Evolutionary conservation across 2,113 vertebrate species (phyloP).

Genomic region (Phrynocephalus versicolor): DNA sequence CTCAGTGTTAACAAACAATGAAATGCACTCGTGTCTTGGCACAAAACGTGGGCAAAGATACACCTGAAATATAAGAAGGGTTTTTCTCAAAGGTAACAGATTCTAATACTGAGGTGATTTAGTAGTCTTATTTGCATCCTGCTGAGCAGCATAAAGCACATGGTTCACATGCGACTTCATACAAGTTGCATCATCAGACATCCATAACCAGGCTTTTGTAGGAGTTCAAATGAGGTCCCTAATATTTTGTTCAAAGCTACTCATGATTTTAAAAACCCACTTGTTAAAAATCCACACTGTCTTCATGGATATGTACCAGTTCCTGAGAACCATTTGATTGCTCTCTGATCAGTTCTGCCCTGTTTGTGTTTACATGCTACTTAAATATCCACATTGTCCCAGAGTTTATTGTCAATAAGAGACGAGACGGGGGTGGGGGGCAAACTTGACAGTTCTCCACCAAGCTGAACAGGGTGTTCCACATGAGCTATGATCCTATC

Average conservation of each 20-base stretch:
- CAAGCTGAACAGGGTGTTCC: conserved; percentile 52
- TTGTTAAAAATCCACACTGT: background rate
- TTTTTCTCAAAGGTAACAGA: conserved; percentile 53
- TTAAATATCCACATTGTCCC: conserved; percentile 46
- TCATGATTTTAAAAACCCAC: conserved; percentile 46
- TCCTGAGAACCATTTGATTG: conserved; percentile 45
- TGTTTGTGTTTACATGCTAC: conserved; percentile 35
- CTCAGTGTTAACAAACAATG: conserved; percentile 60
- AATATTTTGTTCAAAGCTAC: conserved; percentile 64
- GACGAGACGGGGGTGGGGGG: background rate
- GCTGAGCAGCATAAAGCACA: conserved; percentile 65
- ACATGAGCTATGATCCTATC: conserved; percentile 43
- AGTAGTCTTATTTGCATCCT: conserved; percentile 65
- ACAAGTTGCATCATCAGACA: conserved; percentile 63
- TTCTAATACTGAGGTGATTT: conserved; percentile 49
- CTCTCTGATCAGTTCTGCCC: conserved; percentile 47
- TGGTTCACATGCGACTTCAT: conserved; percentile 70
- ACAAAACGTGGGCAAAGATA: conserved; percentile 68
- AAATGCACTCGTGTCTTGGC: conserved; percentile 74
- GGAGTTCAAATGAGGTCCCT: conserved; percentile 56
- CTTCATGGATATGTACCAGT: conserved; percentile 51
- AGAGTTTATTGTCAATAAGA: conserved; percentile 44
- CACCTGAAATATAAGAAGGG: conserved; percentile 38
- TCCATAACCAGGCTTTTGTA: conserved; percentile 58
- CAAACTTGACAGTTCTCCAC: conserved; percentile 22